Evolutionary conservation across 2,888 invertebrate genomes (phyloP).

Genomic region (Gasteruption jaculator): DNA sequence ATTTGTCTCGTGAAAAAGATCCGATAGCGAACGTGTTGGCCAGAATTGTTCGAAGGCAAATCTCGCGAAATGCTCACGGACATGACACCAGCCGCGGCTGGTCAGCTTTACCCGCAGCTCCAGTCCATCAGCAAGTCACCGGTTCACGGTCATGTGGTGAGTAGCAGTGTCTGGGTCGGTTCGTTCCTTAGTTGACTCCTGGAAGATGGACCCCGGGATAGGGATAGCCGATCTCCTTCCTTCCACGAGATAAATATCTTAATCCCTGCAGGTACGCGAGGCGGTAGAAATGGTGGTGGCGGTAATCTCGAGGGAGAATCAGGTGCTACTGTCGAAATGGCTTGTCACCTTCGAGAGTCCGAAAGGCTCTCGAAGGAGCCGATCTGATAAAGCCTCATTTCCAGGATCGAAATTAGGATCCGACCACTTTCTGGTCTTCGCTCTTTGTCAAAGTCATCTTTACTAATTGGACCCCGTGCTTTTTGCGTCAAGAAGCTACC

Average conservation of each 20-base stretch:
- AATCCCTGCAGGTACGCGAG: slow-evolving; percentile 38
- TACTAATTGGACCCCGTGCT: too few species aligned
- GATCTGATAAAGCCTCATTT: too few species aligned
- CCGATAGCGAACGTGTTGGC: not conserved
- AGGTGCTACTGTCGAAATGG: slow-evolving; percentile 36
- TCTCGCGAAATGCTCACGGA: slow-evolving; percentile 50
- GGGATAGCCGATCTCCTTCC: slow-evolving; percentile 28
- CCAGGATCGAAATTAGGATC: too few species aligned
- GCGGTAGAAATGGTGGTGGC: slow-evolving; percentile 14
- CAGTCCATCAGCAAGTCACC: slow-evolving; percentile 49
- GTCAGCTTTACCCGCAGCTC: slow-evolving; percentile 50
- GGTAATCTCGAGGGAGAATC: slow-evolving; percentile 29
- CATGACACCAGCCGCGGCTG: slow-evolving; percentile 52
- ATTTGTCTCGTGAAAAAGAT: too few species aligned
- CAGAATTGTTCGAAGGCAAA: too few species aligned
- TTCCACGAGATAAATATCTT: slow-evolving; percentile 35
- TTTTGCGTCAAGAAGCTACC: too few species aligned
- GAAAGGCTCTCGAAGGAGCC: too few species aligned
- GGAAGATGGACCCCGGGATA: slow-evolving; percentile 20
- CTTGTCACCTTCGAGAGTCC: slow-evolving; percentile 24
- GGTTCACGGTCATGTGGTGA: slow-evolving; percentile 50
- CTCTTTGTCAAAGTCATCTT: too few species aligned
- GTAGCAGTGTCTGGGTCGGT: too few species aligned
- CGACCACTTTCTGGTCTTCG: too few species aligned
- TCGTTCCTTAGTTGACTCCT: too few species aligned